A percentile compares a stretch with the other conserved stretches of the same genome.
phyloP scores from a whole-genome alignment of 2,797 vertebrate species.

The Anguilla megastoma region DNA sequence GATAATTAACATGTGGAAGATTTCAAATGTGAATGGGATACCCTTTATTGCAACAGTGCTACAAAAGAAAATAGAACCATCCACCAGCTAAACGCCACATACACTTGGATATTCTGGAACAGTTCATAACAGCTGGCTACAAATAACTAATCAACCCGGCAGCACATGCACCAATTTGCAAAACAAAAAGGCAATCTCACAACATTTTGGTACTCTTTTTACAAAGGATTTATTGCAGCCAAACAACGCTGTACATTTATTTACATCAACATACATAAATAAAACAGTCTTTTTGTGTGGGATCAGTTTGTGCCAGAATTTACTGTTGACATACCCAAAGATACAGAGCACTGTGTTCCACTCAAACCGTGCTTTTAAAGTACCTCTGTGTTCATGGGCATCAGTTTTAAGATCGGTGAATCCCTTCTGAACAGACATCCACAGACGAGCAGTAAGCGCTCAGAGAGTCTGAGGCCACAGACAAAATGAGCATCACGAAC shows the following conservation, averaged over 20 bases:
- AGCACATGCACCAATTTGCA: neutral
- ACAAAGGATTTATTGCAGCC: constrained; percentile 21
- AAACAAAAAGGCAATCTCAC: neutral
- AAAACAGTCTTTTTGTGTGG: constrained; percentile 62
- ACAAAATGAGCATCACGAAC: constrained; percentile 24
- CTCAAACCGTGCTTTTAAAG: constrained; percentile 39
- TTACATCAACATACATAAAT: constrained; percentile 54
- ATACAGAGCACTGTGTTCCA: constrained; percentile 19
- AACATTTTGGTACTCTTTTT: neutral
- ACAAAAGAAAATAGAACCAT: neutral
- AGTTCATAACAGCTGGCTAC: neutral
- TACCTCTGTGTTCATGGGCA: constrained; percentile 43
- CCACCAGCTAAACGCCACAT: neutral
- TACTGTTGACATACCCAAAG: constrained; percentile 33
- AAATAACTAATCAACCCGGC: neutral
- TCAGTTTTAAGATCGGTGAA: constrained; percentile 25
- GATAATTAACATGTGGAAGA: neutral
- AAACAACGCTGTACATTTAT: constrained; percentile 15
- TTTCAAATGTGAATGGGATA: neutral
- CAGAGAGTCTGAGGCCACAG: constrained; percentile 11
- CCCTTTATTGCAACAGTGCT: neutral
- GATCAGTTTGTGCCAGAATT: constrained; percentile 54
- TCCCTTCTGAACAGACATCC: neutral
- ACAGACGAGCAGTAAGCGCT: constrained; percentile 6
- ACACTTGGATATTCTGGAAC: neutral